Evolutionary conservation across 2,113 vertebrate species (phyloP), one percentile per base, ranked within the genome.

Genomic region (Electrona antarctica): DNA sequence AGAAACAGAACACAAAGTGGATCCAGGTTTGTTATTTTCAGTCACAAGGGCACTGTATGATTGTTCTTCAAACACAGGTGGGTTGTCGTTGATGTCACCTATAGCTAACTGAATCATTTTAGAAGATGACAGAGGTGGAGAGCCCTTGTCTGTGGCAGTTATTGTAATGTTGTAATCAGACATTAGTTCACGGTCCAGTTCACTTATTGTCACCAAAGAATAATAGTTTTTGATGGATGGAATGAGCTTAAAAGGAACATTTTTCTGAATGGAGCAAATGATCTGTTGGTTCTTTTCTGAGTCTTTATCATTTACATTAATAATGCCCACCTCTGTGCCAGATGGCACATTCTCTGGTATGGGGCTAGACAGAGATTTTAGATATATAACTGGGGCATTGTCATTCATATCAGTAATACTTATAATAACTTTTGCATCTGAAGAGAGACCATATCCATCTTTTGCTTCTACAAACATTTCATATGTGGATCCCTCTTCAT

Each of bases 391-490:
- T 2, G 93, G 93, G 0, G 77, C 80, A 66, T 94, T 94, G 49
- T 94, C 93, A 73, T 94, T 94, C 9, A 92, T 73, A 66, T 95
- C 92, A 50, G 78, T 73, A 3, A 92, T 73, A 33, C 87, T 80
- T 52, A 93, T 74, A 9, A 93, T 15, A 6, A 94, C 77, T 70
- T 90, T 93, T 2, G 87, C 82, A 74, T 89, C 83, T 2, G 92
- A 91, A 0, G 81, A 73, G 0, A 94, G 79, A 7, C 91, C 91
- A 13, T 86, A 75, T 0, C 79, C 78, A 71, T 96, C 95, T 71
- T 89, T 88, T 8, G 91, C 93, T 69, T 90, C 87, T 3, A 95
- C 52, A 9, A 83, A 84, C 7, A 96, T 28, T 77, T 96, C 94
- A 90, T 92, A 90, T 0, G 77, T 75, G 0, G 10, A 64, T 0